These are phyloP conservation scores for Hydractinia echinata DNA, from an alignment of 30 jellyfish, hydroid and myxozoan genomes.

Conservation along the genomic window DNA sequence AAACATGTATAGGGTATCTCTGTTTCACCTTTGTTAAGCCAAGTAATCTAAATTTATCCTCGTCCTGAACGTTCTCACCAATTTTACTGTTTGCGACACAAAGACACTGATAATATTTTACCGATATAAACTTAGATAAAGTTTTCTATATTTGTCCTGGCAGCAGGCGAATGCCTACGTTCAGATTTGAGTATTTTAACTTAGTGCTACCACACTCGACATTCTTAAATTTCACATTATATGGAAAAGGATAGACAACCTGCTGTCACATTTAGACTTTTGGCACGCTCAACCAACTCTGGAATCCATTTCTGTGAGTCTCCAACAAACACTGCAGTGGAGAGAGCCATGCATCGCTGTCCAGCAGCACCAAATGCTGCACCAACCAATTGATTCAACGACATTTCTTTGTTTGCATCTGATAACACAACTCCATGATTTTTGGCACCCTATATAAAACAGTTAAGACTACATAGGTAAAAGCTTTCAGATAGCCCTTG, in stretches of 20 bases:
- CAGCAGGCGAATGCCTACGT: too few relatives aligned
- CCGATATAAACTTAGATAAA: too few relatives aligned
- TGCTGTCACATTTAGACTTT: constrained; percentile 63
- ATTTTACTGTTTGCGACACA: too few relatives aligned
- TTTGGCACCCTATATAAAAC: constrained; percentile 70
- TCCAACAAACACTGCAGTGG: constrained; percentile 92
- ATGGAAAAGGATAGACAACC: constrained; percentile 30
- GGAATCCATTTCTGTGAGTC: constrained; percentile 94
- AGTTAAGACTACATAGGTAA: too few relatives aligned
- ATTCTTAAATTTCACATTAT: not conserved
- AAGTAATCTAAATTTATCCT: not conserved
- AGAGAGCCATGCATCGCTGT: constrained; percentile 90
- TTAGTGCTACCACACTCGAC: not conserved
- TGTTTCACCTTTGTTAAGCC: not conserved
- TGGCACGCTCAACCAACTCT: constrained; percentile 83
- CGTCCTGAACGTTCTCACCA: too few relatives aligned
- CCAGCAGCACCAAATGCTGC: constrained; percentile 99
- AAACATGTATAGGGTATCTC: too few relatives aligned
- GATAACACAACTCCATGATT: constrained; percentile 94
- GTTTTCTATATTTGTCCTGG: too few relatives aligned
- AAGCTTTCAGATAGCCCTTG: too few relatives aligned
- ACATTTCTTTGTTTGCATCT: constrained; percentile 90
- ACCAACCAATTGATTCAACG: constrained; percentile 93
- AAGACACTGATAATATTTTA: too few relatives aligned
- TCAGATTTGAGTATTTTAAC: not conserved